Evolutionary conservation across 1,140 invertebrate genomes (phyloP).

Genomic region (Oppia nitens): DNA sequence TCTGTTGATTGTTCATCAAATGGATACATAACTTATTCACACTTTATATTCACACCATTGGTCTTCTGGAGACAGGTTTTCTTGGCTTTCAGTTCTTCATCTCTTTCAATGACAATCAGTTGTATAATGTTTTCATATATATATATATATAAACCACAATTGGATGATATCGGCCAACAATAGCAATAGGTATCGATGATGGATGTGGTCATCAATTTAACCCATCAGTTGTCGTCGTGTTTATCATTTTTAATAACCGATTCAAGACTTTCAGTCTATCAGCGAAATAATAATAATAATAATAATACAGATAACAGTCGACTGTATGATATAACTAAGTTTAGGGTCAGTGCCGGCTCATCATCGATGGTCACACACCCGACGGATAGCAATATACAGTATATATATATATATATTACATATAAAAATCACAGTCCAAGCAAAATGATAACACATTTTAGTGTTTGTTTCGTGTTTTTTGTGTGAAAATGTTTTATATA

Average conservation of each 20-base stretch:
- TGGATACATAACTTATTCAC: constrained; percentile 41
- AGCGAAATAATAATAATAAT: constrained; percentile 51
- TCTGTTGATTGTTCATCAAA: constrained; percentile 50
- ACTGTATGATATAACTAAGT: constrained; percentile 58
- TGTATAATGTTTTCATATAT: no score
- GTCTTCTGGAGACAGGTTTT: constrained; percentile 64
- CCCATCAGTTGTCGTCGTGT: constrained; percentile 54
- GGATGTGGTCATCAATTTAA: constrained; percentile 29
- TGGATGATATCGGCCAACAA: background rate
- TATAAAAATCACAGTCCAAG: no score
- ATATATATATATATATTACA: no score
- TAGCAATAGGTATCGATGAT: no score
- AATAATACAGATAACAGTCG: no score
- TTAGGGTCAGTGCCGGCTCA: constrained; percentile 30
- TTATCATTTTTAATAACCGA: constrained; percentile 57
- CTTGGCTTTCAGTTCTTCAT: constrained; percentile 58
- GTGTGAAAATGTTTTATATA: no score
- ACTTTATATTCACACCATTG: constrained; percentile 58
- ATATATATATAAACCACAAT: background rate
- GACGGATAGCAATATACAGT: no score
- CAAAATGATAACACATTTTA: no score
- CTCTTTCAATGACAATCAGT: constrained; percentile 33
- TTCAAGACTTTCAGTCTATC: constrained; percentile 48
- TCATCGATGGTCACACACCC: no score
- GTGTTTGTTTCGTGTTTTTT: no score